Percentiles rank a stretch among this genome's conserved stretches.
These are phyloP conservation scores for Kradibia gibbosae DNA, from an alignment of 1,140 invertebrate species.

Conservation along the genomic window DNA sequence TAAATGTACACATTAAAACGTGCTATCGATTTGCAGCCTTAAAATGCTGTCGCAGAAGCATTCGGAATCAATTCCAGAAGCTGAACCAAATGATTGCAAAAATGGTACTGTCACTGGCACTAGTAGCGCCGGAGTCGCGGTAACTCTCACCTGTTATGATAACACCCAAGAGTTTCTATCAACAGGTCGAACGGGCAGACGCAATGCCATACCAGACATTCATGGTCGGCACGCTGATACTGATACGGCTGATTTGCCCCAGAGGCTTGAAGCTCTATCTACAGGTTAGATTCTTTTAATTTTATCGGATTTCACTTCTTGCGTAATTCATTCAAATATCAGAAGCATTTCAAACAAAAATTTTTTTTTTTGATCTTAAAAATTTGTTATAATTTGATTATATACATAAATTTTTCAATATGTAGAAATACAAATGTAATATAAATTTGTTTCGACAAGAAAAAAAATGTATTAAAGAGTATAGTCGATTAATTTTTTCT, in stretches of 20 bases:
- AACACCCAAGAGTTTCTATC: conserved; percentile 80
- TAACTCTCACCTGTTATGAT: conserved; percentile 60
- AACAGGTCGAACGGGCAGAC: conserved; percentile 83
- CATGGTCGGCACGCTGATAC: conserved; percentile 77
- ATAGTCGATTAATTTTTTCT: too few relatives aligned
- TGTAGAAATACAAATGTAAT: too few relatives aligned
- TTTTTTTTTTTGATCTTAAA: too few relatives aligned
- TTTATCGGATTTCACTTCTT: too few relatives aligned
- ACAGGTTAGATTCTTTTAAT: conserved; percentile 63
- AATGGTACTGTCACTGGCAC: conserved; percentile 66
- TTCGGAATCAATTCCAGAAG: conserved; percentile 58
- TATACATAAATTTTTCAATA: too few relatives aligned
- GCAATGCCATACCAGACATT: conserved; percentile 87
- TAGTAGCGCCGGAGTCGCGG: conserved; percentile 54
- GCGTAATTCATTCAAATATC: too few relatives aligned
- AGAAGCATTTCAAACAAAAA: too few relatives aligned
- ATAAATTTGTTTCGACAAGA: too few relatives aligned
- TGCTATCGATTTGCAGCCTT: conserved; percentile 56
- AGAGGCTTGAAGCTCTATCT: conserved; percentile 77
- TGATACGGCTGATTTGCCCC: conserved; percentile 81
- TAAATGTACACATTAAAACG: not conserved
- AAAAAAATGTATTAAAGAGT: too few relatives aligned
- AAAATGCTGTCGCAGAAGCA: conserved; percentile 67
- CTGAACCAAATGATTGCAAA: conserved; percentile 52
- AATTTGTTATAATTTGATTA: too few relatives aligned